phyloP scores from a whole-genome alignment of 2,113 vertebrate species.

The Murina feae region DNA sequence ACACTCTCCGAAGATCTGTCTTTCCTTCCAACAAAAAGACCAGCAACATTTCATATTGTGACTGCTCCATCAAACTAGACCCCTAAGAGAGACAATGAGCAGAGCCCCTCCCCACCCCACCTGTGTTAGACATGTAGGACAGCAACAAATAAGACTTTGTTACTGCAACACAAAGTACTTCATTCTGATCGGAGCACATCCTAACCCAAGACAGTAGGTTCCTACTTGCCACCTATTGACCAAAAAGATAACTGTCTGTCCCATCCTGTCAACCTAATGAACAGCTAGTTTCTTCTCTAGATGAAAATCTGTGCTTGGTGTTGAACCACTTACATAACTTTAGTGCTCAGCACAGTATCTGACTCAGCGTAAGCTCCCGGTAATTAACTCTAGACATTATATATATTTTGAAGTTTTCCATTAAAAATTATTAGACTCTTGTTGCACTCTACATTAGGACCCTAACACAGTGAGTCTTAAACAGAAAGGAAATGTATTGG shows the following conservation, averaged over 20 bases:
- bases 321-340: not conserved
- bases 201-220: not conserved
- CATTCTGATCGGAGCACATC: not conserved
- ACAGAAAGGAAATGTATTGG: not conserved
- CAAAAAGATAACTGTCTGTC: not conserved
- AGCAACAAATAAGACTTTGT: not conserved
- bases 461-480: not conserved
- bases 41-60: not conserved
- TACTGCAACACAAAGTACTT: not conserved
- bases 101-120: not conserved
- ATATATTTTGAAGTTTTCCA: constrained; percentile 18
- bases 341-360: not conserved
- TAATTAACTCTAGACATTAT: constrained; percentile 21
- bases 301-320: not conserved
- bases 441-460: not conserved
- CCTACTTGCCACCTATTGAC: not conserved
- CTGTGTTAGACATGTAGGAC: not conserved
- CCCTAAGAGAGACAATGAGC: not conserved
- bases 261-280: not conserved
- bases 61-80: not conserved
- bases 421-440: not conserved
- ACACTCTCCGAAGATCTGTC: not conserved
- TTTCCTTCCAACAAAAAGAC: not conserved
- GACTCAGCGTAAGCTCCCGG: not conserved
- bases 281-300: not conserved